Conservation (phyloP, 2,797 vertebrate genomes). For the Enoplosus armatus region DNA sequence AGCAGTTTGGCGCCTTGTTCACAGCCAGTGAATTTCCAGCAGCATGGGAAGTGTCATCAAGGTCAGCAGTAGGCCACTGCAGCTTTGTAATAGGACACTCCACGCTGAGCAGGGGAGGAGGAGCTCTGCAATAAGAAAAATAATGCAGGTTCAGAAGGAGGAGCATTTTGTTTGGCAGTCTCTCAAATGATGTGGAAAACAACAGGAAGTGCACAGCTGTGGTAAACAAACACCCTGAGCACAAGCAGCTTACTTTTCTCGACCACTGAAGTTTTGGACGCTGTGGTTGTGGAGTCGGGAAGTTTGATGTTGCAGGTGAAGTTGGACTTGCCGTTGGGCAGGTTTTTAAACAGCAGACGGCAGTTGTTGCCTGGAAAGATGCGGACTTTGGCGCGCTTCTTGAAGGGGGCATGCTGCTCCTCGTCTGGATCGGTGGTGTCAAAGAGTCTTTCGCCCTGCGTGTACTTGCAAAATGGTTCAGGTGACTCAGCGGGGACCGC, state of each 20-base stretch:
- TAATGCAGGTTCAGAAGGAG: slow-evolving; percentile 33
- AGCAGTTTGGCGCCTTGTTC: slow-evolving; percentile 56
- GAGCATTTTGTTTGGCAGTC: slow-evolving; percentile 16
- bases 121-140: slow-evolving; percentile 67
- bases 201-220: slow-evolving; percentile 29
- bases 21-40: slow-evolving; percentile 75
- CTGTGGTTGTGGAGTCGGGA: neutral
- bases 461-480: slow-evolving; percentile 74
- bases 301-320: slow-evolving; percentile 81
- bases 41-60: slow-evolving; percentile 76
- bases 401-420: slow-evolving; percentile 69
- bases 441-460: slow-evolving; percentile 65
- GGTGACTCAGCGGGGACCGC: slow-evolving; percentile 49
- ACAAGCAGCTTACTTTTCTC: slow-evolving; percentile 80
- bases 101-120: slow-evolving; percentile 78
- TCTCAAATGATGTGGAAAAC: slow-evolving; percentile 7
- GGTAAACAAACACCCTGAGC: neutral
- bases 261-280: slow-evolving; percentile 51
- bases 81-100: slow-evolving; percentile 79
- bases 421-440: slow-evolving; percentile 68
- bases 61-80: slow-evolving; percentile 78
- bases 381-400: slow-evolving; percentile 66
- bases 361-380: slow-evolving; percentile 68
- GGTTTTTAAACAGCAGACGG: slow-evolving; percentile 68
- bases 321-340: slow-evolving; percentile 67